These are phyloP conservation scores for Sylvilagus bachmani DNA, from an alignment of 2,113 vertebrate genomes.

Conservation along the genomic window DNA sequence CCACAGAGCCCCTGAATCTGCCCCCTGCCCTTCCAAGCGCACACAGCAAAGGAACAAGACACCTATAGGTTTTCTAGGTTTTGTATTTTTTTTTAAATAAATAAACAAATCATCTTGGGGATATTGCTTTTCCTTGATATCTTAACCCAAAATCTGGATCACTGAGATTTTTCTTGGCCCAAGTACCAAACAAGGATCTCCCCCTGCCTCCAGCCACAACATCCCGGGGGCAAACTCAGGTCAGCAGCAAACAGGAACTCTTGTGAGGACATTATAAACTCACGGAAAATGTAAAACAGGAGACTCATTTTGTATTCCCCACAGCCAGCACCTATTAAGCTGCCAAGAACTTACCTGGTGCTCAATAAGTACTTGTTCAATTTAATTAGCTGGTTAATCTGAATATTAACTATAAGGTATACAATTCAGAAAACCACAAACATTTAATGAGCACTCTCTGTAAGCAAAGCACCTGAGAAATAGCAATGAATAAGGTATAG, in stretches of 20 bases:
- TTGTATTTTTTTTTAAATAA: not conserved
- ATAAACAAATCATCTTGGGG: not conserved
- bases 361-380: slow-evolving; percentile 77
- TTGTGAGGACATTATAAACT: slow-evolving; percentile 30
- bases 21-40: not conserved
- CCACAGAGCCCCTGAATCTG: not conserved
- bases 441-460: slow-evolving; percentile 64
- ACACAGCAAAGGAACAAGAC: not conserved
- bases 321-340: slow-evolving; percentile 65
- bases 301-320: slow-evolving; percentile 62
- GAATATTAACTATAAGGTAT: slow-evolving; percentile 74
- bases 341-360: slow-evolving; percentile 75
- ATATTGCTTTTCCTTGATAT: slow-evolving; percentile 32
- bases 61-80: not conserved
- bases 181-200: not conserved
- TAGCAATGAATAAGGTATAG: slow-evolving; percentile 25
- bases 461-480: slow-evolving; percentile 68
- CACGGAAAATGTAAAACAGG: slow-evolving; percentile 56
- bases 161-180: not conserved
- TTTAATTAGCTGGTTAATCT: slow-evolving; percentile 78
- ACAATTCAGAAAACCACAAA: slow-evolving; percentile 77
- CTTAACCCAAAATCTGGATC: not conserved
- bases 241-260: slow-evolving; percentile 1
- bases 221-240: not conserved
- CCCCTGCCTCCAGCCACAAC: not conserved